Evolutionary conservation across 2,113 vertebrate species (phyloP), one percentile per base, ranked within the genome.

Genomic region (Excalfactoria chinensis): DNA sequence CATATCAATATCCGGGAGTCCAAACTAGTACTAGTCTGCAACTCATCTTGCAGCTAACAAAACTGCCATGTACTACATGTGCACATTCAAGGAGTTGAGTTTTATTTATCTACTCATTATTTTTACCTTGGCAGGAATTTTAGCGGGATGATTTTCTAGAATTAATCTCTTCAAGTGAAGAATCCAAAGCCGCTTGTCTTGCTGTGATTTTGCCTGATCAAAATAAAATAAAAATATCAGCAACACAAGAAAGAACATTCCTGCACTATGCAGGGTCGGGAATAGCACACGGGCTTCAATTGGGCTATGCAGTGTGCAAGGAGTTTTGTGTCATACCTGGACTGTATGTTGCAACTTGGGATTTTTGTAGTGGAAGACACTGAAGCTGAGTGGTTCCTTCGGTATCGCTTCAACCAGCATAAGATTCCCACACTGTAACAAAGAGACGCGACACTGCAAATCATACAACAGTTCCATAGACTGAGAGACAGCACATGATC

Each of bases 391-490:
- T 0, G 99, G 99, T 66, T 99, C 99, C 95, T 99, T 99, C 13
- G 99, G 98, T 86, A 99, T 99, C 73, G 99, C 97, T 87, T 99
- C 99, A 89, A 99, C 99, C n/a, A 99, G 98, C 99, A 99, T 99
- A 93, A 99, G 98, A 96, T 99, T 99, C 92, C 99, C 99, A 82
- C 99, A 99, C 99, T 99, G 96, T 22, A 95, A 87, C 6, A 59
- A 32, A 93, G 25, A 96, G 20, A 96, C 41, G 23, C 25, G 72
- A 51, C 1, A 6, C 9, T 3, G 32, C 84, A 71, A 97, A 64
- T 86, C 17, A 22, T 0, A 0, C 9, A n/a, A 37, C 11, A 64
- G 0, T 9, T 89, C 26, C 12, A 14, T 30, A 46, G 32, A 58
- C 46, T 8, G 4, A 10, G 5, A 32, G 17, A 69, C 6, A 93